Percentiles rank a stretch among this genome's conserved stretches.
Evolutionary conservation across 1,140 invertebrate species (phyloP).

Genomic region (Sesamia nonagrioides): DNA sequence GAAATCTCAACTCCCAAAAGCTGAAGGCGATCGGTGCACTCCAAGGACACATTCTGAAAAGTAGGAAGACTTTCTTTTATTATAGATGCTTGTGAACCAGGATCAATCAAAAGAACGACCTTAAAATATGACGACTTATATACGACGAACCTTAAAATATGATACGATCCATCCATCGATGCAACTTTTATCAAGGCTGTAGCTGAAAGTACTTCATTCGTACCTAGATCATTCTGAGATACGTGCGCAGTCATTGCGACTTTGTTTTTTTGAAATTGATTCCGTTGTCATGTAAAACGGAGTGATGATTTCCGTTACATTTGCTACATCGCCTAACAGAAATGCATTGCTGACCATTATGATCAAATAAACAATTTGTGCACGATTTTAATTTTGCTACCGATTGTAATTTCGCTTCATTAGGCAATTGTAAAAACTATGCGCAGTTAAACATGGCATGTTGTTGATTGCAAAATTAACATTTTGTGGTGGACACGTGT

Average conservation of each 20-base stretch:
- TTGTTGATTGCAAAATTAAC: neutral
- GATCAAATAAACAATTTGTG: neutral
- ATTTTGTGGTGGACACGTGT: neutral
- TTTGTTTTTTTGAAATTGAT: neutral
- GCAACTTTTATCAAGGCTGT: neutral
- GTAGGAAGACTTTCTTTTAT: slow-evolving; percentile 17
- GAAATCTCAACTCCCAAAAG: too few relatives aligned
- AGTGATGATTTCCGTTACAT: slow-evolving; percentile 4
- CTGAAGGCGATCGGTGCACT: too few relatives aligned
- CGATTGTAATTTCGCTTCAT: neutral
- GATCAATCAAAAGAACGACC: slow-evolving; percentile 5
- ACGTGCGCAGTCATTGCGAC: neutral
- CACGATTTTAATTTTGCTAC: slow-evolving; percentile 7
- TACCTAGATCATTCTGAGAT: neutral
- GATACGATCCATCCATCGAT: neutral
- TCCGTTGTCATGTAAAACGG: neutral
- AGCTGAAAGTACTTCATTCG: neutral
- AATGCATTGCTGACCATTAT: slow-evolving; percentile 7
- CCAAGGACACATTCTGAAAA: too few relatives aligned
- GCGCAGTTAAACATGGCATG: neutral
- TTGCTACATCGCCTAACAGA: slow-evolving; percentile 1
- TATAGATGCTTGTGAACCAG: neutral
- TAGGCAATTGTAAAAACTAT: slow-evolving; percentile 1
- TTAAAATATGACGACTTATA: neutral
- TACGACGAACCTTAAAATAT: neutral